Percentiles rank a stretch among this genome's conserved stretches.
Conservation (phyloP, 2,888 invertebrate genomes). For the Lucinisca nassula region DNA sequence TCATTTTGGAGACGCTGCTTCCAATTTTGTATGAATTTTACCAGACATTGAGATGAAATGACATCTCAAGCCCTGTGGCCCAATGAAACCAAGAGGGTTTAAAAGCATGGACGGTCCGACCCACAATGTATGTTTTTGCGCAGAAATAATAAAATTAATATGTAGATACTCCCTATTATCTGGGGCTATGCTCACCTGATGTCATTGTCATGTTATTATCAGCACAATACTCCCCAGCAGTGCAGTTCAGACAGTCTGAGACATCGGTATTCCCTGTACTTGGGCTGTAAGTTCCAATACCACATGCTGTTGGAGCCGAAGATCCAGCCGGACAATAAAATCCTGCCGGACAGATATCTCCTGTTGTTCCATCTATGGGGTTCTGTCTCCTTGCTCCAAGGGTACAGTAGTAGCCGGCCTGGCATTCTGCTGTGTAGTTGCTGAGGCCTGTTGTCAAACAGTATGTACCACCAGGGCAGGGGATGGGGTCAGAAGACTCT, state of each 20-base stretch:
- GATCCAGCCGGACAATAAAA: constrained; percentile 80
- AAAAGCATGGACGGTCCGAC: too few species aligned
- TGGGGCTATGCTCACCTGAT: constrained; percentile 66
- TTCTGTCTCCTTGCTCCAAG: constrained; percentile 69
- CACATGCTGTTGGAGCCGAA: constrained; percentile 77
- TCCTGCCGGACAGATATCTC: constrained; percentile 82
- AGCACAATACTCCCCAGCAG: constrained; percentile 81
- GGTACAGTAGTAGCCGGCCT: constrained; percentile 84
- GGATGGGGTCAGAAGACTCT: constrained; percentile 82
- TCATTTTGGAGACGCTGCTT: too few species aligned
- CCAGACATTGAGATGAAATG: too few species aligned
- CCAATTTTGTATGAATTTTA: too few species aligned
- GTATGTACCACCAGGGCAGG: constrained; percentile 84
- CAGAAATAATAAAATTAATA: too few species aligned
- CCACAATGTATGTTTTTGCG: too few species aligned
- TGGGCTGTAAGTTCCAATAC: constrained; percentile 82
- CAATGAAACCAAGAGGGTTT: too few species aligned
- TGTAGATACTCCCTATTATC: background rate
- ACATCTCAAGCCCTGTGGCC: too few species aligned
- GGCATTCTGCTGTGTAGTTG: constrained; percentile 82
- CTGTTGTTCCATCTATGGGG: constrained; percentile 80
- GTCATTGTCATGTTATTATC: constrained; percentile 81
- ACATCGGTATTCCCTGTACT: constrained; percentile 73
- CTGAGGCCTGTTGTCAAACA: constrained; percentile 82
- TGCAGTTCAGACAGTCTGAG: constrained; percentile 80